Evolutionary conservation across 2,888 invertebrate species (phyloP).

Genomic region (Torymus texanus): DNA sequence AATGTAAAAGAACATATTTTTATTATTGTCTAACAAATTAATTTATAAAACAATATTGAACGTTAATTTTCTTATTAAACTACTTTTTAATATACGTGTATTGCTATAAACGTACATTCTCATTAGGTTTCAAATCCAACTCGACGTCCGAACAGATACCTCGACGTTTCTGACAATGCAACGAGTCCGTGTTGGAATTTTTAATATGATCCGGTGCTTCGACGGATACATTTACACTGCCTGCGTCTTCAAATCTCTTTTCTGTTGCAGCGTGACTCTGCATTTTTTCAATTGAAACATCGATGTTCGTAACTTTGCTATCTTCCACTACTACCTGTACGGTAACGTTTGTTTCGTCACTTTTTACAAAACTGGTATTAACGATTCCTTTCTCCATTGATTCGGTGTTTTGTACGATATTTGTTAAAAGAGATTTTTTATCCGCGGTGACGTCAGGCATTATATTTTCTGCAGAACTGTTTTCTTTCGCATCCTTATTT

Average conservation of each 20-base stretch:
- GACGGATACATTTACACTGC: conserved; percentile 28
- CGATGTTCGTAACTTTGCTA: conserved; percentile 45
- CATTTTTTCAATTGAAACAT: conserved; percentile 50
- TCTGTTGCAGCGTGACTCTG: conserved; percentile 36
- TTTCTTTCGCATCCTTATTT: conserved; percentile 70
- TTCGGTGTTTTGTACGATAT: conserved; percentile 65
- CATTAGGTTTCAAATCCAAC: conserved; percentile 65
- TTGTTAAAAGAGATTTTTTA: conserved; percentile 68
- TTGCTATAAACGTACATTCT: background rate
- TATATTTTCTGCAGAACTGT: conserved; percentile 56
- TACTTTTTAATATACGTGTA: background rate
- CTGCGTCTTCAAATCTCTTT: conserved; percentile 50
- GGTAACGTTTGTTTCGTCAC: conserved; percentile 55
- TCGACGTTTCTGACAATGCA: conserved; percentile 66
- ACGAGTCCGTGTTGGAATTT: conserved; percentile 54
- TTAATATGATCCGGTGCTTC: conserved; percentile 27
- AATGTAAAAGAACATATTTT: no score
- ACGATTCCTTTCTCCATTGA: conserved; percentile 65
- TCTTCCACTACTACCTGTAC: conserved; percentile 55
- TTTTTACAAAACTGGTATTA: conserved; percentile 61
- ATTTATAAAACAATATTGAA: background rate
- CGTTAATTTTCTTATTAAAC: no score
- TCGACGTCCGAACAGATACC: conserved; percentile 77
- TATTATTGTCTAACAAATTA: no score
- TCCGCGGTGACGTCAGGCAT: conserved; percentile 65